Evolutionary conservation across 2,888 invertebrate genomes (phyloP).

Genomic region (Heliconius ethilla): DNA sequence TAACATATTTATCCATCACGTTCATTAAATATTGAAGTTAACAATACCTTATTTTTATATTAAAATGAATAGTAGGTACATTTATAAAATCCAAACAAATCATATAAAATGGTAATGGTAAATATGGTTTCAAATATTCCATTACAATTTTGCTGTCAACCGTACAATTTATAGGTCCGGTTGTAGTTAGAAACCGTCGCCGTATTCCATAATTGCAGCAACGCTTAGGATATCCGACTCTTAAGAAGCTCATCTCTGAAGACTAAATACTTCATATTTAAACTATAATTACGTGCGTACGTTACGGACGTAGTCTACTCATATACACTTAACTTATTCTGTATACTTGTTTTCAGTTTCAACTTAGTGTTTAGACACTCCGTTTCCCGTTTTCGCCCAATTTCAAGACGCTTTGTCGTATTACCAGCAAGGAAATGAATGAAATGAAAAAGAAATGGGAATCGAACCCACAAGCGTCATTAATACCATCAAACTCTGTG

Average conservation of each 20-base stretch:
- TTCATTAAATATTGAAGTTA: too few species aligned
- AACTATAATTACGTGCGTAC: neutral
- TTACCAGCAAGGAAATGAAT: too few species aligned
- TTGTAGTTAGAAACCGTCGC: constrained; percentile 39
- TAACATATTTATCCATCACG: too few species aligned
- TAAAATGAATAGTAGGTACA: too few species aligned
- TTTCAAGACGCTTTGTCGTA: too few species aligned
- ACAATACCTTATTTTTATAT: too few species aligned
- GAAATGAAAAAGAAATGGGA: too few species aligned
- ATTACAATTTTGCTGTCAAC: constrained; percentile 23
- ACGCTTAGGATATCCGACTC: constrained; percentile 32
- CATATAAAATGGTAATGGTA: neutral
- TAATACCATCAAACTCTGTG: too few species aligned
- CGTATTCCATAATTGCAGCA: constrained; percentile 36
- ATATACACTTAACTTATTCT: neutral
- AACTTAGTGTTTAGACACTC: neutral
- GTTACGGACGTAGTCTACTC: neutral
- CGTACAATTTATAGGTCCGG: constrained; percentile 34
- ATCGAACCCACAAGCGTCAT: too few species aligned
- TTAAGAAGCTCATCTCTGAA: constrained; percentile 20
- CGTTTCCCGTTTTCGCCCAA: too few species aligned
- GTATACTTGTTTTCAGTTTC: neutral
- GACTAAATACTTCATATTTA: neutral
- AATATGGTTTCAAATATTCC: neutral
- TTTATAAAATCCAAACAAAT: neutral